These are phyloP conservation scores for Ptychoptera albimana DNA, from an alignment of 2,888 invertebrate genomes.

Conservation along the genomic window DNA sequence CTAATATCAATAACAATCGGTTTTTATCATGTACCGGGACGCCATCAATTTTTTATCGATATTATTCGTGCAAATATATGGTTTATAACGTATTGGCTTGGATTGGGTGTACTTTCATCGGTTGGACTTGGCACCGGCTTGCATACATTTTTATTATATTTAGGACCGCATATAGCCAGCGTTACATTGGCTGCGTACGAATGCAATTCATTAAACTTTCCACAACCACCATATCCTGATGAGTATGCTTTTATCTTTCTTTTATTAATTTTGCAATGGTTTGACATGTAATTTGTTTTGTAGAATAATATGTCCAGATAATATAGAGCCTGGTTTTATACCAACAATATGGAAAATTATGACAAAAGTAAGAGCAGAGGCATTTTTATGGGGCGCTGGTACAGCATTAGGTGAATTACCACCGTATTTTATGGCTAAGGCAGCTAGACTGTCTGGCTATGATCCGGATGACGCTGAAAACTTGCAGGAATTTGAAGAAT, in stretches of 20 bases:
- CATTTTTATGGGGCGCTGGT: slow-evolving; percentile 95
- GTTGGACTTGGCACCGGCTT: slow-evolving; percentile 96
- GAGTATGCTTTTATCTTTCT: slow-evolving; percentile 45
- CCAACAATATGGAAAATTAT: slow-evolving; percentile 87
- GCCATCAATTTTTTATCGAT: slow-evolving; percentile 26
- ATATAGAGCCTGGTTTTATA: slow-evolving; percentile 38
- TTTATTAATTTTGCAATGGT: slow-evolving; percentile 1
- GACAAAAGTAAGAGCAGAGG: slow-evolving; percentile 87
- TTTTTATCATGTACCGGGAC: slow-evolving; percentile 26
- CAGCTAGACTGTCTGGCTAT: slow-evolving; percentile 55
- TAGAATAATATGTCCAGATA: slow-evolving; percentile 85
- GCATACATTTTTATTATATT: slow-evolving; percentile 94
- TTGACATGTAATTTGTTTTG: slow-evolving; percentile 6
- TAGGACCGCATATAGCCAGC: slow-evolving; percentile 98
- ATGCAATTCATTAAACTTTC: slow-evolving; percentile 88
- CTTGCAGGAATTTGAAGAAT: slow-evolving; percentile 54
- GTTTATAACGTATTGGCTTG: slow-evolving; percentile 67
- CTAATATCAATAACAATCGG: slow-evolving; percentile 25
- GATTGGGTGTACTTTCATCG: slow-evolving; percentile 88
- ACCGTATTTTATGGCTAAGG: slow-evolving; percentile 99
- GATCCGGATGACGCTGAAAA: slow-evolving; percentile 51
- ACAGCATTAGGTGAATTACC: slow-evolving; percentile 98
- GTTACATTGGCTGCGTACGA: slow-evolving; percentile 98
- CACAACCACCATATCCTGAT: slow-evolving; percentile 95
- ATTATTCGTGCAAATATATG: slow-evolving; percentile 26